These are phyloP conservation scores for Hemiscyllium ocellatum DNA, from an alignment of 2,113 vertebrate genomes.

Conservation along the genomic window DNA sequence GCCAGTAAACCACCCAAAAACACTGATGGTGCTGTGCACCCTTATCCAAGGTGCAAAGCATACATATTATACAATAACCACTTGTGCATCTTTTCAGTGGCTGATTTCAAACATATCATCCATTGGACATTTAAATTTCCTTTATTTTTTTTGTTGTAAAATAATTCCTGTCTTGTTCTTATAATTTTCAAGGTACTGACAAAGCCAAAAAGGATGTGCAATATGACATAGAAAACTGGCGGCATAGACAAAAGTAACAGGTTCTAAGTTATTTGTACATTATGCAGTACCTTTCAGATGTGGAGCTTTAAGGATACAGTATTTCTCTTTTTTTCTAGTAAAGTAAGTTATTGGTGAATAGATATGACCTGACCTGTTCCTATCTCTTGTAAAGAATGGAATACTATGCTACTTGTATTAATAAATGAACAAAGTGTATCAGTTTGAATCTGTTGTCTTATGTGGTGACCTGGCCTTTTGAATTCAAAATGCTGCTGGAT, in stretches of 20 bases:
- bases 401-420: conserved; percentile 37
- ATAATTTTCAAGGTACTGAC: conserved; percentile 29
- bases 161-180: conserved; percentile 27
- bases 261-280: conserved; percentile 38
- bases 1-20: conserved; percentile 19
- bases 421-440: conserved; percentile 31
- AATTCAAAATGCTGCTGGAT: not conserved
- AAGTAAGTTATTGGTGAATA: conserved; percentile 38
- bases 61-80: not conserved
- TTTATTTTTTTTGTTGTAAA: not conserved
- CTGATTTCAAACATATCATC: not conserved
- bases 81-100: conserved; percentile 20
- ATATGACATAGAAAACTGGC: conserved; percentile 34
- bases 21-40: not conserved
- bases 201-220: conserved; percentile 33
- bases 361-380: conserved; percentile 35
- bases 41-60: not conserved
- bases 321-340: conserved; percentile 38
- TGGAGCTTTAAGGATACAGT: conserved; percentile 37
- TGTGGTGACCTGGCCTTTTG: not conserved
- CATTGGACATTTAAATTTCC: not conserved
- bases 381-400: conserved; percentile 36
- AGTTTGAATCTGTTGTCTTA: conserved; percentile 26
- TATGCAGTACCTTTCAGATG: conserved; percentile 35
- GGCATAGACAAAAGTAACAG: conserved; percentile 21